phyloP scores from a whole-genome alignment of 1,140 invertebrate genomes.

The Anagrus nilaparvatae region DNA sequence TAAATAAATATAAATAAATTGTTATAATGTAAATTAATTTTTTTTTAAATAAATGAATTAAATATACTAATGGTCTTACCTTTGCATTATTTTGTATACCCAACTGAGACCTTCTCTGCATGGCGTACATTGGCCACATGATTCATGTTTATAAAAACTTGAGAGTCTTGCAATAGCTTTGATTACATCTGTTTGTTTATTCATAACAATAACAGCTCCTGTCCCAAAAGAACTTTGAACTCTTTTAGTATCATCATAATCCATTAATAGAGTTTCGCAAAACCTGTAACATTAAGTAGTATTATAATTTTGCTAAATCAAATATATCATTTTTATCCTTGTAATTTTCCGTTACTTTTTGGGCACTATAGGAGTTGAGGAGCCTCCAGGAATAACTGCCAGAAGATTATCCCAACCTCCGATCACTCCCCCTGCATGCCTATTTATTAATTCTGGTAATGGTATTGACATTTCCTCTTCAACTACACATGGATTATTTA shows the following conservation, averaged over 20 bases:
- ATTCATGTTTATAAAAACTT: constrained; percentile 99
- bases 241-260: constrained; percentile 92
- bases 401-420: constrained; percentile 99
- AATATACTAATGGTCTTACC: too few relatives aligned
- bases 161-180: constrained; percentile 93
- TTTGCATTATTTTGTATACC: constrained; percentile 96
- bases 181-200: constrained; percentile 94
- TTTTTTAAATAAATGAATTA: constrained; percentile 7
- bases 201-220: constrained; percentile 98
- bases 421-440: constrained; percentile 89
- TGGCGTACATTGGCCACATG: constrained; percentile 98
- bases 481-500: constrained; percentile 95
- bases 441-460: constrained; percentile 89
- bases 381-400: constrained; percentile 96
- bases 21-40: constrained; percentile 2
- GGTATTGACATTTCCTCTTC: constrained; percentile 99
- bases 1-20: constrained; percentile 7
- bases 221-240: constrained; percentile 94
- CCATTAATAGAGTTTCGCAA: constrained; percentile 93
- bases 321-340: neutral
- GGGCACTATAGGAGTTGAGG: constrained; percentile 95
- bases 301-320: constrained; percentile 4
- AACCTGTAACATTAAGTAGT: constrained; percentile 53
- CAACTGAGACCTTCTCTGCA: constrained; percentile 95
- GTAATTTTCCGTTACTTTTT: constrained; percentile 55